Conservation (phyloP, 2,888 invertebrate genomes). For the Rhyacophila evoluta region DNA sequence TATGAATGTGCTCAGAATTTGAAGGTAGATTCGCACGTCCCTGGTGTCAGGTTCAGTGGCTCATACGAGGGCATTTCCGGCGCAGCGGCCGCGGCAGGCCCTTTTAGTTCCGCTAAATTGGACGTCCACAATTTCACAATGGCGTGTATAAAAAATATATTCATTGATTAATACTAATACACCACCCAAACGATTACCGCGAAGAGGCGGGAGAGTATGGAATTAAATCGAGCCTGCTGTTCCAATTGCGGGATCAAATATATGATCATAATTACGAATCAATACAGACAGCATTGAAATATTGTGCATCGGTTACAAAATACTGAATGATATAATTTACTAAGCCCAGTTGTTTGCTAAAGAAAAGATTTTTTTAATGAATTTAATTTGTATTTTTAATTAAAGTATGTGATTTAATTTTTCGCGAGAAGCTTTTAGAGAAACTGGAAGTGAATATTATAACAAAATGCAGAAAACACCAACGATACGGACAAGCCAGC, state of each 20-base stretch:
- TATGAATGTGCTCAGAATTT: too few species aligned
- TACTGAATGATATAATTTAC: too few species aligned
- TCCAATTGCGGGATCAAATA: not conserved
- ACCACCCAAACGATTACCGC: not conserved
- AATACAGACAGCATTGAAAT: too few species aligned
- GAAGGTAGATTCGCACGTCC: not conserved
- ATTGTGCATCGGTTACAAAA: too few species aligned
- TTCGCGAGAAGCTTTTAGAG: too few species aligned
- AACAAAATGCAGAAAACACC: too few species aligned
- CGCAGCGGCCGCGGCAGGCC: not conserved
- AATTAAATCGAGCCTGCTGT: constrained; percentile 8
- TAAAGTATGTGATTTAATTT: too few species aligned
- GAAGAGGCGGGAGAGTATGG: not conserved
- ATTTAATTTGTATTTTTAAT: too few species aligned
- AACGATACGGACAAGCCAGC: too few species aligned
- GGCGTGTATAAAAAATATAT: constrained; percentile 1
- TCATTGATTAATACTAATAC: constrained; percentile 15
- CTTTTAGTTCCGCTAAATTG: constrained; percentile 23
- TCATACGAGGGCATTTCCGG: constrained; percentile 19
- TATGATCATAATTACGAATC: not conserved
- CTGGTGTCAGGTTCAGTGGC: constrained; percentile 1
- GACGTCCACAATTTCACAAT: not conserved
- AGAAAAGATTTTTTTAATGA: too few species aligned
- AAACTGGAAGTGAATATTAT: too few species aligned
- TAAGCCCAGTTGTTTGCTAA: too few species aligned